Evolutionary conservation across 2,888 invertebrate species (phyloP), one percentile per base, ranked within the genome.

Genomic region (Amblyjoppa fuscipennis): DNA sequence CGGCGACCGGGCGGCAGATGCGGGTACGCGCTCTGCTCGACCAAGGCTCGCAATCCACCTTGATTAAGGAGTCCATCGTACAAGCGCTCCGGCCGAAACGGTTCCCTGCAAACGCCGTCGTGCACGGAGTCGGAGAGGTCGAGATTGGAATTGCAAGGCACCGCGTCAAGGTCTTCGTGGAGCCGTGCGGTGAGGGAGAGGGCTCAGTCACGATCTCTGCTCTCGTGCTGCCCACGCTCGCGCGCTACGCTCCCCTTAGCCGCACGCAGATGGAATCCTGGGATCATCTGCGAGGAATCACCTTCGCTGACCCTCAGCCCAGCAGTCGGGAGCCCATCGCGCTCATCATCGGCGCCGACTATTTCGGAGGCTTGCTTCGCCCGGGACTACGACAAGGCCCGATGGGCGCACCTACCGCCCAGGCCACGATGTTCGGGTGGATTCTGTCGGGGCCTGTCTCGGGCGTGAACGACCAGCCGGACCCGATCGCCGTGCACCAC

Each of bases 21-120:
- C 9, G 69, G 87, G 64, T 70, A 89, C 2, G 77, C 61, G n/a
- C 56, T 0, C 25, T 89, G 3, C 41, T 88, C 13, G 61, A 45
- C 28, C 3, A 49, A 49, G 20, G 88, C 6, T 64, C 61, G 0
- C 61, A 64, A 16, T 25, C 25, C 16, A 64, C 61, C 9, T 5
- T 34, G 61, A 64, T 64, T 0, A 64, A 64, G 11, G 61, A 64
- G 13, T 64, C 34, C 1, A 31, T 64, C 31, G 61, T 64, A 3
- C 61, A 31, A 16, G 28, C 3, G 3, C 31, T 64, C 31, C 61
- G 61, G 0, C 61, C 61, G 13, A 59, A 59, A 25, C 59, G 20
- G 25, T 25, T 25, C 59, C 59, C 59, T 1, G 25, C 59, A 5
- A 59, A 25, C 5, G n/a, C 59, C 9, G 3, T 4, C 4, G 59